phyloP scores from a whole-genome alignment of 2,113 vertebrate genomes.

The Ginglymostoma cirratum region DNA sequence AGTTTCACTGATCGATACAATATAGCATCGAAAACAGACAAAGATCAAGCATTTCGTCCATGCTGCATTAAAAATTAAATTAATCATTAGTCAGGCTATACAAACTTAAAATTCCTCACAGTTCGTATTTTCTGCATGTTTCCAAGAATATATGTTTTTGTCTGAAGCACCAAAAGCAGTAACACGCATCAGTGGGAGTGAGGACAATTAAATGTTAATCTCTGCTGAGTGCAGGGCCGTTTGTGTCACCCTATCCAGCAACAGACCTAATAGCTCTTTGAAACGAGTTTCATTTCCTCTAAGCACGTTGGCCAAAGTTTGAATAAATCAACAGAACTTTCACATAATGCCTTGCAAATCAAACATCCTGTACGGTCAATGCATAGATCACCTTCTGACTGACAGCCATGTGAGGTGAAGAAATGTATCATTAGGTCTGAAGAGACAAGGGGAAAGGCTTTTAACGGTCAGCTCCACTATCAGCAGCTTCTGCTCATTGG shows the following conservation, averaged over 20 bases:
- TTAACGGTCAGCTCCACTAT: background rate
- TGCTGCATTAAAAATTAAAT: background rate
- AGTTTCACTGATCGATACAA: background rate
- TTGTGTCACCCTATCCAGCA: background rate
- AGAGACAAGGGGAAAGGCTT: background rate
- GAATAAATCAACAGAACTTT: background rate
- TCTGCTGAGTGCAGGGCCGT: background rate
- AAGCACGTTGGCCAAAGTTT: background rate
- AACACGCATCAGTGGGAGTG: background rate
- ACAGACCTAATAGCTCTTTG: background rate
- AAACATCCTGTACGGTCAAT: background rate
- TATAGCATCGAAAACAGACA: background rate
- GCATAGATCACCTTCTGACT: background rate
- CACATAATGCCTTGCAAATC: background rate
- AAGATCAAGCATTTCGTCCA: background rate
- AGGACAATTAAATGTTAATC: background rate
- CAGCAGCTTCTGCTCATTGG: background rate
- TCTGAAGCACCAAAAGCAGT: background rate
- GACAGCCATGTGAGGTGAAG: background rate
- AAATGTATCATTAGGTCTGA: background rate
- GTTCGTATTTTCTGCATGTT: background rate
- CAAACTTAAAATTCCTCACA: background rate
- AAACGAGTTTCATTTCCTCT: background rate
- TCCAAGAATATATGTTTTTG: background rate
- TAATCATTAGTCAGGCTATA: background rate